Base-by-base conservation (phyloP, 2,113 vertebrate genomes). In the Mormyrus iriodes region DNA sequence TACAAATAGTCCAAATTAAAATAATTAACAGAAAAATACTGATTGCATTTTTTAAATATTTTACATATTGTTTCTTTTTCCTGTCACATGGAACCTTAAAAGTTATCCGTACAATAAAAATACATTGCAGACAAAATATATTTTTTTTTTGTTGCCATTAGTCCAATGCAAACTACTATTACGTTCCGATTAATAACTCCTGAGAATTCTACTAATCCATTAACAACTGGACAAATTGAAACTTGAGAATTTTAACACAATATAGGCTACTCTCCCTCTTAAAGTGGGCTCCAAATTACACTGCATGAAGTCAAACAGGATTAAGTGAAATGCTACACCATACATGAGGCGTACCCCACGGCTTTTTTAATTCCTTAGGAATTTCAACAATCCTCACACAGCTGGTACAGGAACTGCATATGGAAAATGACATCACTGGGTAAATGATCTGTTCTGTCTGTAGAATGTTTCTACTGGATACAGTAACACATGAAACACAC, bases 231-330 rank as follows among this genome's bases (percentile, higher is more conserved):
- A 52, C 17, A 86, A 86, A 55, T 35, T 52, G 49, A 53, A 53
- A 86, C n/a, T 86, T 76, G 35, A 35, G 51, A 86, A 85, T 24
- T 12, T 49, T 46, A 31, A 49, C 82, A 85, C 44, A 85, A 19
- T 19, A 44, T 24, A 83, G 17, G 27, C 24, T 44, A 35, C 10
- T 48, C 49, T 87, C 48, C 48, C 49, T 53, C 48, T 21, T 15
- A 79, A 90, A 90, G 39, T 48, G 69, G 39, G 52, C 73, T 82
- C 21, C 15, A 83, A 83, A 87, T 90, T 79, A 90, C 53, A 53
- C 10, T 87, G 86, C 31, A 61, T 44, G 12, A 89, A 89, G 89
- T 82, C 86, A 90, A 88, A 90, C 51, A 76, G 86, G 86, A 90
- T 88, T 88, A 90, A 87, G 51, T 31, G 42, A 46, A 82, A 58